phyloP scores from a whole-genome alignment of 2,113 vertebrate species.

The Emydocephalus ijimae region DNA sequence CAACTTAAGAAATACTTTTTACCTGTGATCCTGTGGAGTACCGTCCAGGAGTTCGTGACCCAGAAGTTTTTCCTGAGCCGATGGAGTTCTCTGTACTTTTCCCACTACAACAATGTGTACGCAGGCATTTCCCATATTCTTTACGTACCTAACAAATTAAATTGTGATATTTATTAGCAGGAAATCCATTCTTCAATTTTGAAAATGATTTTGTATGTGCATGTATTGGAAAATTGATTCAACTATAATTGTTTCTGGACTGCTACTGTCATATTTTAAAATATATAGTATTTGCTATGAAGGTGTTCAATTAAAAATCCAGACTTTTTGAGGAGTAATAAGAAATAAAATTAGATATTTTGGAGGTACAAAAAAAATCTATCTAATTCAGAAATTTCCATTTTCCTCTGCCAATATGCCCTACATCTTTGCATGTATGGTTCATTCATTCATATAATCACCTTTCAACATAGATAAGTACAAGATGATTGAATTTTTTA shows the following conservation, averaged over 20 bases:
- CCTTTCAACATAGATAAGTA: neutral
- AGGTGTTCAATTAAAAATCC: neutral
- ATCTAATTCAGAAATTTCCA: neutral
- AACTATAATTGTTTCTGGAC: constrained; percentile 2
- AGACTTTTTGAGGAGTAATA: neutral
- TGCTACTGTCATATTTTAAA: neutral
- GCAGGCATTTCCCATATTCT: constrained; percentile 94
- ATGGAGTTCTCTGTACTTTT: constrained; percentile 96
- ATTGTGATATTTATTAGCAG: constrained; percentile 43
- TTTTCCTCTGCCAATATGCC: neutral
- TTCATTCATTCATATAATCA: neutral
- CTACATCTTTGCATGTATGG: neutral
- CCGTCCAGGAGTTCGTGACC: constrained; percentile 87
- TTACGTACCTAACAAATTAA: constrained; percentile 85
- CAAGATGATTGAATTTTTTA: neutral
- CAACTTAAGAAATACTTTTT: constrained; percentile 20
- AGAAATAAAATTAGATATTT: neutral
- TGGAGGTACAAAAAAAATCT: neutral
- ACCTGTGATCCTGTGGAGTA: constrained; percentile 96
- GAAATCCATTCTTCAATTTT: constrained; percentile 27
- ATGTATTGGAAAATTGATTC: neutral
- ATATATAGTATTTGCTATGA: neutral
- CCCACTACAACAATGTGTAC: constrained; percentile 92
- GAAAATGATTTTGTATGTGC: neutral
- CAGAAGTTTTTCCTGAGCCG: constrained; percentile 89